phyloP scores from a whole-genome alignment of 2,888 invertebrate species.

The Limnephilus lunatus region DNA sequence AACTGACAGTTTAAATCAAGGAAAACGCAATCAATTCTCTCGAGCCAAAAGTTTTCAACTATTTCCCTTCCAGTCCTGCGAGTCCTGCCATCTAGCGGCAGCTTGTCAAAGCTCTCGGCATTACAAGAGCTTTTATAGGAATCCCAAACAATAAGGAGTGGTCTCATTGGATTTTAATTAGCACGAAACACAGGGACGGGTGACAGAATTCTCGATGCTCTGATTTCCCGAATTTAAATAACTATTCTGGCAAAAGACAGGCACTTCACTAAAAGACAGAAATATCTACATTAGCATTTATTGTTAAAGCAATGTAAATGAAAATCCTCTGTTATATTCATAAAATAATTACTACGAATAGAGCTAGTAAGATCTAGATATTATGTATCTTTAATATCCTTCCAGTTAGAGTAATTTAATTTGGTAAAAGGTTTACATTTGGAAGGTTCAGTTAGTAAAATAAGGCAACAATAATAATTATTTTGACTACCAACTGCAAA shows the following conservation, averaged over 20 bases:
- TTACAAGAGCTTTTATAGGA: neutral
- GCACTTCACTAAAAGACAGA: neutral
- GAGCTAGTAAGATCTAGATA: neutral
- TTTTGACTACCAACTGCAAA: neutral
- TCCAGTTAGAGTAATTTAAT: neutral
- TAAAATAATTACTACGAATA: neutral
- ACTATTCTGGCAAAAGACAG: neutral
- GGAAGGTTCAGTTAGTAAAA: neutral
- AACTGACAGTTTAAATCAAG: neutral
- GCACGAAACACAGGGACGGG: conserved; percentile 11
- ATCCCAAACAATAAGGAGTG: conserved; percentile 30
- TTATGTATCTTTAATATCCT: neutral
- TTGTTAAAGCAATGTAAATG: neutral
- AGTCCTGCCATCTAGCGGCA: neutral
- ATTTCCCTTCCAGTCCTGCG: neutral
- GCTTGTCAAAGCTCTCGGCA: neutral
- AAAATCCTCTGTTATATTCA: neutral
- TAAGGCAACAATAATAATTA: neutral
- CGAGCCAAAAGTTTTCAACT: conserved; percentile 21
- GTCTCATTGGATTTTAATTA: conserved; percentile 40
- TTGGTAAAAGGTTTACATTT: neutral
- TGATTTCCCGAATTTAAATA: neutral
- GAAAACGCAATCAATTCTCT: neutral
- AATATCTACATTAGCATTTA: neutral
- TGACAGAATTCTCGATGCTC: neutral